phyloP scores from a whole-genome alignment of 2,888 invertebrate genomes.

The Meandrusa payeni region DNA sequence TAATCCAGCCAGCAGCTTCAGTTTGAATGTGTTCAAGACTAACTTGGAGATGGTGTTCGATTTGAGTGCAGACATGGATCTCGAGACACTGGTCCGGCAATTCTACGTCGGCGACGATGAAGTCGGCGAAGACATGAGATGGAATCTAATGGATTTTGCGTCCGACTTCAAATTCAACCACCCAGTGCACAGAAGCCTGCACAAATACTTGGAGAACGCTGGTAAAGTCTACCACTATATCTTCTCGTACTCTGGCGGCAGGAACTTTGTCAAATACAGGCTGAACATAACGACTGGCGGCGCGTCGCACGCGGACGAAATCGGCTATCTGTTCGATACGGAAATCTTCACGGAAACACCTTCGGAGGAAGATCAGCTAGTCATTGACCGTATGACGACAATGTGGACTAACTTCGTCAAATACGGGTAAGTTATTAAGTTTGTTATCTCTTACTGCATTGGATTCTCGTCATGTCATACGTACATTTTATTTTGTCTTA shows the following conservation, averaged over 20 bases:
- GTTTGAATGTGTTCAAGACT: constrained; percentile 23
- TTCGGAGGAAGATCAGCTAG: constrained; percentile 39
- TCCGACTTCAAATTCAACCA: constrained; percentile 47
- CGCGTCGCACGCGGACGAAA: constrained; percentile 50
- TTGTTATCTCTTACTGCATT: no score
- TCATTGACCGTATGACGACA: constrained; percentile 50
- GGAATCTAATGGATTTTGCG: constrained; percentile 40
- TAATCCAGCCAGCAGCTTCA: constrained; percentile 28
- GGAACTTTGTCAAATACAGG: constrained; percentile 33
- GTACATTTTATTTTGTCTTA: no score
- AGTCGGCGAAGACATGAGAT: constrained; percentile 29
- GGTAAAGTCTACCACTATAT: constrained; percentile 46
- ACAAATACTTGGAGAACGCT: constrained; percentile 28
- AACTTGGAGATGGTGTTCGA: constrained; percentile 1
- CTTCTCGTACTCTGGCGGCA: constrained; percentile 47
- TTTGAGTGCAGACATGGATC: constrained; percentile 30
- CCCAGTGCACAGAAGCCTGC: constrained; percentile 44
- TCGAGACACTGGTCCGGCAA: constrained; percentile 34
- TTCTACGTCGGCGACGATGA: constrained; percentile 50
- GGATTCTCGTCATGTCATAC: no score
- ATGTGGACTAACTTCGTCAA: constrained; percentile 66
- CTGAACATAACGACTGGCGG: constrained; percentile 33
- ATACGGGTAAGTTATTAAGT: no score
- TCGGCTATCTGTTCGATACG: constrained; percentile 48
- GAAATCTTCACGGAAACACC: constrained; percentile 27